phyloP scores from a whole-genome alignment of 2,888 invertebrate species.

The Axea sp. region DNA sequence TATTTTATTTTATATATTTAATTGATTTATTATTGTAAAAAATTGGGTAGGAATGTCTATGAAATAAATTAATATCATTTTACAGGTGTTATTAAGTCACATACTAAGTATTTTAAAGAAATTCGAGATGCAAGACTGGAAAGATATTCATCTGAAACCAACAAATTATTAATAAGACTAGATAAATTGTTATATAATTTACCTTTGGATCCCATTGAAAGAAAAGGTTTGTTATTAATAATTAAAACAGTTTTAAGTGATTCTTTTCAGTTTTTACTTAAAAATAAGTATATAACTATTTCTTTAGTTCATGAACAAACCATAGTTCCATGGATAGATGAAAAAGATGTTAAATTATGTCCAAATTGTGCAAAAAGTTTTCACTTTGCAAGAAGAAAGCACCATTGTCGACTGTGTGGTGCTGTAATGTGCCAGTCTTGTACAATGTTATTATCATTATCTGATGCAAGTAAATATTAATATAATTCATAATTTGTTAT shows the following conservation, averaged over 20 bases:
- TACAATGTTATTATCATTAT: slow-evolving; percentile 89
- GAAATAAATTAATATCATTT: background rate
- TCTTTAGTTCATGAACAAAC: slow-evolving; percentile 82
- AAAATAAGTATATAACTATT: no score
- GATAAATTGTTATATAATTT: slow-evolving; percentile 93
- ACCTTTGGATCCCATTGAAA: slow-evolving; percentile 86
- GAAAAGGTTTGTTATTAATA: slow-evolving; percentile 82
- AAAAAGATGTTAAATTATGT: slow-evolving; percentile 92
- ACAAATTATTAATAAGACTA: slow-evolving; percentile 95
- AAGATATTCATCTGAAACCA: slow-evolving; percentile 95
- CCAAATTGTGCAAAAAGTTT: slow-evolving; percentile 95
- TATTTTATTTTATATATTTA: no score
- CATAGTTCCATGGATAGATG: slow-evolving; percentile 95
- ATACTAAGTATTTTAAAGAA: slow-evolving; percentile 88
- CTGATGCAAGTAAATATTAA: slow-evolving; percentile 87
- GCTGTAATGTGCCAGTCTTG: slow-evolving; percentile 96
- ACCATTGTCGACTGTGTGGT: slow-evolving; percentile 97
- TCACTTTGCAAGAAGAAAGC: slow-evolving; percentile 92
- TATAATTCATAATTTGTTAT: no score
- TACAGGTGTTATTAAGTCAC: slow-evolving; percentile 82
- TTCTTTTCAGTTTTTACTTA: no score
- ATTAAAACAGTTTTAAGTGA: no score
- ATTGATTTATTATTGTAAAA: no score
- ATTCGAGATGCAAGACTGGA: slow-evolving; percentile 87
- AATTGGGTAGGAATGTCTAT: background rate